Evolutionary conservation across 2,888 invertebrate species (phyloP).

Genomic region (Ceramica pisi): DNA sequence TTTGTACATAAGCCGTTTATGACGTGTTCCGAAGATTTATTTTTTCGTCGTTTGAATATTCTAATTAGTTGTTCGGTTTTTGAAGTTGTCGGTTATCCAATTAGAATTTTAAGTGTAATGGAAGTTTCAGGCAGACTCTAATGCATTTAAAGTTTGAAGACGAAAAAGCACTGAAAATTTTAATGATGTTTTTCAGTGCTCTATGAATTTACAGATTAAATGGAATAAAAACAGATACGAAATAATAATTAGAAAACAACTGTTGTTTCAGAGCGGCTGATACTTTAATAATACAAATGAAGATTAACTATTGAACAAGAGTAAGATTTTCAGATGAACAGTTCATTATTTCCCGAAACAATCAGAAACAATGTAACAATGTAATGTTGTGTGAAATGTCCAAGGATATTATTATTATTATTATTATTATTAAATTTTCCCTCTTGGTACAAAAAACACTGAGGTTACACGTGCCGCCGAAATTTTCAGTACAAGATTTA

Average conservation of each 20-base stretch:
- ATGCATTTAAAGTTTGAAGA: background rate
- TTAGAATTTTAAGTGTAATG: conserved; percentile 4
- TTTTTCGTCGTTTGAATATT: conserved; percentile 52
- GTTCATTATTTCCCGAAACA: conserved; percentile 45
- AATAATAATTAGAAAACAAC: background rate
- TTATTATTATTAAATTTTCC: too few species aligned
- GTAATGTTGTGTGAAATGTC: too few species aligned
- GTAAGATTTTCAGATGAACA: conserved; percentile 9
- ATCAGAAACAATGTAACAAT: conserved; percentile 25
- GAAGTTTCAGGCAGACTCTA: background rate
- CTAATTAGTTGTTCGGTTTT: conserved; percentile 34
- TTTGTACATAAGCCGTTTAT: conserved; percentile 76
- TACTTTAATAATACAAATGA: conserved; percentile 6
- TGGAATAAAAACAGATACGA: background rate
- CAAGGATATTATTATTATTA: too few species aligned
- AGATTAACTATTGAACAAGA: conserved; percentile 3
- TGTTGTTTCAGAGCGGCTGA: background rate
- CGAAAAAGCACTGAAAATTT: background rate
- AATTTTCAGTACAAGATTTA: conserved; percentile 45
- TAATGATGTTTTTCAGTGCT: background rate
- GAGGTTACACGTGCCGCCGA: conserved; percentile 56
- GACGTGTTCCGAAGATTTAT: conserved; percentile 62
- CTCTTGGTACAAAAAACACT: conserved; percentile 39
- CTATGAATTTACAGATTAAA: background rate
- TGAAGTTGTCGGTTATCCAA: conserved; percentile 5